Conservation (phyloP, 2,797 vertebrate genomes). For the Enteromius fasciolatus region DNA sequence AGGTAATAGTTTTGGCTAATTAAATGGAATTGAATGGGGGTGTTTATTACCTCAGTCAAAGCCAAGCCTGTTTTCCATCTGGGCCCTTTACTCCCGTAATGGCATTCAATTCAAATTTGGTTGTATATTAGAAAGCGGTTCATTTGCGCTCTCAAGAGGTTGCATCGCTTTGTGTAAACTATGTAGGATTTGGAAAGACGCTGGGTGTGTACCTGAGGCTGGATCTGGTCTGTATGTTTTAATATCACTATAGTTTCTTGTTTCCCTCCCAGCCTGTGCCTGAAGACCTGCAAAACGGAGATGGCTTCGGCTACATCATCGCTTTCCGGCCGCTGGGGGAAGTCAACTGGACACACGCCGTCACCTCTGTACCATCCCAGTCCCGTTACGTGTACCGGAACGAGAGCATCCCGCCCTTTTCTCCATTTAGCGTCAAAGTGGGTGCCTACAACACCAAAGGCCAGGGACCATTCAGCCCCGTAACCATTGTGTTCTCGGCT, state of each 20-base stretch:
- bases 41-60: slow-evolving; percentile 67
- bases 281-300: slow-evolving; percentile 94
- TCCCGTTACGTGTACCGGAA: slow-evolving; percentile 90
- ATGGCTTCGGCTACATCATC: slow-evolving; percentile 94
- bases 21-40: slow-evolving; percentile 62
- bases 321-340: slow-evolving; percentile 89
- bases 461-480: slow-evolving; percentile 91
- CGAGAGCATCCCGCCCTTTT: slow-evolving; percentile 92
- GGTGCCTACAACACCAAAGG: slow-evolving; percentile 96
- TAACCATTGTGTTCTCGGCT: slow-evolving; percentile 91
- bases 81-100: slow-evolving; percentile 66
- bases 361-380: slow-evolving; percentile 87
- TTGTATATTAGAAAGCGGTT: slow-evolving; percentile 52
- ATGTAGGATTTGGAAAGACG: slow-evolving; percentile 36
- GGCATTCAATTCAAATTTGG: slow-evolving; percentile 58
- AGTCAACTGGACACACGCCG: slow-evolving; percentile 91
- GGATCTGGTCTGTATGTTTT: slow-evolving; percentile 81
- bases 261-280: slow-evolving; percentile 89
- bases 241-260: slow-evolving; percentile 86
- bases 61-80: slow-evolving; percentile 64
- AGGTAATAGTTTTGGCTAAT: slow-evolving; percentile 65
- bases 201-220: slow-evolving; percentile 24
- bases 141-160: slow-evolving; percentile 41
- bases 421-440: slow-evolving; percentile 92
- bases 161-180: slow-evolving; percentile 16